Base-by-base conservation (phyloP, 1,140 invertebrate species). In the Brachionus rubens region DNA sequence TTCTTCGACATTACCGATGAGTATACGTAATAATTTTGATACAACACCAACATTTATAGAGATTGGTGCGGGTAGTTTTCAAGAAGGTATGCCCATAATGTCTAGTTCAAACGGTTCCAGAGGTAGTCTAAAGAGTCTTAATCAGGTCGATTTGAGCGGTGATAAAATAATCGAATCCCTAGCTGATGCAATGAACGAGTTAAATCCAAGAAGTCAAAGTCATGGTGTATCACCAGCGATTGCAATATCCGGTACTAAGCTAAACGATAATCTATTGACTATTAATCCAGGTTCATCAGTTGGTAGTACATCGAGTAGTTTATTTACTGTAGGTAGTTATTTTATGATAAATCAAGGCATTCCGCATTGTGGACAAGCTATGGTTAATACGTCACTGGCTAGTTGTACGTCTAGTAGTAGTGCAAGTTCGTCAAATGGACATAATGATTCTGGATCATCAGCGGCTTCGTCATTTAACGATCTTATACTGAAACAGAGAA, bases 81-180 rank as follows among this genome's bases (percentile, higher is more conserved):
- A 75, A 47, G 70, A 54, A n/a, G 48, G 70, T 14, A 54, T 75
- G 41, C 48, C 48, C 3, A 75, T 75, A 9, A 54, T 72, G 59
- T 65, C 33, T 7, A 36, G 59, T 19, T 65, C 59, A 28, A 65
- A 24, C 19, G 26, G 59, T 41, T 65, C 59, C 33, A 19, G 19
- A 7, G 59, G 59, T 16, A 65, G 59, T 24, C 7, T 21, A 41
- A 65, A 24, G 21, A 65, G 59, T 41, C 16, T 65, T 14, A 65
- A 65, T 65, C 33, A 26, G 9, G 19, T 19, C 26, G 54, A 59
- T 26, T 41, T 43, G 9, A 21, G 21, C 12, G 59, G 59, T 24
- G 59, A 65, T 41, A 47, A 68, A 28, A 1, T 68, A n/a, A 47
- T 68, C n/a, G 65, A 68, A 19, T 28, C 21, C 10, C 26, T 68